These are phyloP conservation scores for Linepithema humile DNA, from an alignment of 1,140 invertebrate genomes.

Conservation along the genomic window DNA sequence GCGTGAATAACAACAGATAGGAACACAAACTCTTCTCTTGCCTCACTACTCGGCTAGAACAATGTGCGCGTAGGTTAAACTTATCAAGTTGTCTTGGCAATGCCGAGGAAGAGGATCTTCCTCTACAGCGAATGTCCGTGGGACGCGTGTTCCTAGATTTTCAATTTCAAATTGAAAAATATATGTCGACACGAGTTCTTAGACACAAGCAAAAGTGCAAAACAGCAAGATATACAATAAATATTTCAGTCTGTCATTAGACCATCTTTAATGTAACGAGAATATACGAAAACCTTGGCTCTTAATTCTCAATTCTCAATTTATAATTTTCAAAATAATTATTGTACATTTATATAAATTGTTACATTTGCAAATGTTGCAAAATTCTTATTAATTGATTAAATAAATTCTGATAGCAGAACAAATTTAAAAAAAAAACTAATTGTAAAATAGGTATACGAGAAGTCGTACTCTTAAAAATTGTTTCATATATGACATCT, in stretches of 20 bases:
- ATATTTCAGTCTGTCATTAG: not conserved
- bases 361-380: not conserved
- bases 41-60: conserved; percentile 45
- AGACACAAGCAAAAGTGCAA: too few relatives aligned
- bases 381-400: not conserved
- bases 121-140: conserved; percentile 4
- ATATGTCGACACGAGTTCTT: not conserved
- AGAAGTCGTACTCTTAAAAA: not conserved
- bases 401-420: not conserved
- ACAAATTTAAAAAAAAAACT: not conserved
- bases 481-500: not conserved
- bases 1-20: conserved; percentile 40
- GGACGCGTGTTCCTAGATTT: not conserved
- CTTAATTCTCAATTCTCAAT: not conserved
- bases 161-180: conserved; percentile 23
- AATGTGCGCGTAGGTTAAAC: conserved; percentile 61
- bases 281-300: too few relatives aligned
- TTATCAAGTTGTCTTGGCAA: conserved; percentile 59
- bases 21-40: conserved; percentile 55
- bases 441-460: not conserved
- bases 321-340: not conserved
- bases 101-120: conserved; percentile 49
- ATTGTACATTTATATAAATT: not conserved
- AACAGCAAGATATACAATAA: too few relatives aligned
- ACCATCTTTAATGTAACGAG: too few relatives aligned